phyloP scores from a whole-genome alignment of 2,797 vertebrate species.

The Hypotaenidia okinawae region DNA sequence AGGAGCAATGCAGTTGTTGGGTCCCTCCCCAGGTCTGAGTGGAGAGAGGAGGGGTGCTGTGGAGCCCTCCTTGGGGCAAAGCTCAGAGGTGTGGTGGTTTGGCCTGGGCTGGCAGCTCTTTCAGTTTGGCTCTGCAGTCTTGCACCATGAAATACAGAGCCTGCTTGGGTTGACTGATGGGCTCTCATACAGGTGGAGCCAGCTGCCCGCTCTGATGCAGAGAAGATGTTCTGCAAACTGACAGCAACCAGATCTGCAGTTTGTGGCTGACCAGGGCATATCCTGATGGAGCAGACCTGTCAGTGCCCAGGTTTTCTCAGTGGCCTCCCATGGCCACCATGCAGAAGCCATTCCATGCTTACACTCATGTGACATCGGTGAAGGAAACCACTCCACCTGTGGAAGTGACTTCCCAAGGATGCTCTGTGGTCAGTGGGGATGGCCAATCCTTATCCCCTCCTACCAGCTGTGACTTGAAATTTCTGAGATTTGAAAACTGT shows the following conservation, averaged over 20 bases:
- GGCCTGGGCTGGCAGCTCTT: neutral
- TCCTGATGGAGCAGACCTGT: neutral
- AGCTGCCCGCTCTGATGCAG: neutral
- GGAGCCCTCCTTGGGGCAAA: neutral
- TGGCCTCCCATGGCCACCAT: neutral
- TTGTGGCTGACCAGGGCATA: neutral
- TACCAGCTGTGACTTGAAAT: neutral
- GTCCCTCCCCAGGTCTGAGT: neutral
- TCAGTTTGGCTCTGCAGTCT: neutral
- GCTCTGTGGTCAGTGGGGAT: neutral
- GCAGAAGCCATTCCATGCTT: neutral
- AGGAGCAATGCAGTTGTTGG: neutral
- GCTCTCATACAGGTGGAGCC: neutral
- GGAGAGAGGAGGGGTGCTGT: fast-evolving
- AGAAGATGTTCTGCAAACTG: neutral
- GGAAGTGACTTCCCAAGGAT: neutral
- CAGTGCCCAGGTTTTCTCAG: neutral
- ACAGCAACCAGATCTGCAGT: neutral
- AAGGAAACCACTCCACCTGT: neutral
- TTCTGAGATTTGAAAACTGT: neutral
- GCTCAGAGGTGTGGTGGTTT: neutral
- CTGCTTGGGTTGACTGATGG: neutral
- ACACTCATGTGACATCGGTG: neutral
- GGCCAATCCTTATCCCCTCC: neutral
- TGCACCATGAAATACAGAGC: neutral